Conservation (phyloP, 1,140 invertebrate species). For the Philopotamus ludificatus region DNA sequence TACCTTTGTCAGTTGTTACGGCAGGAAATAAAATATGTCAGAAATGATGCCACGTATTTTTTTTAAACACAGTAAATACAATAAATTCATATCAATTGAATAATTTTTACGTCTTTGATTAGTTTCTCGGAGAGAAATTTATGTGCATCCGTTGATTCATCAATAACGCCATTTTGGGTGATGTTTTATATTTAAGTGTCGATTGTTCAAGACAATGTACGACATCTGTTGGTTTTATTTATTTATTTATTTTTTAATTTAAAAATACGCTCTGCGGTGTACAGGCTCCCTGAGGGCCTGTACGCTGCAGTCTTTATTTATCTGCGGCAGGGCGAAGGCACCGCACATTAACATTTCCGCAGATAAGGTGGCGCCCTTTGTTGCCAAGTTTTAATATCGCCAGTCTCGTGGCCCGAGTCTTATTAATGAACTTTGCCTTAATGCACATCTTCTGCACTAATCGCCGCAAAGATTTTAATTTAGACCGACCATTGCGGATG, state of each 20-base stretch:
- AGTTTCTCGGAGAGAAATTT: too few species aligned
- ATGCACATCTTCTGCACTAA: not conserved
- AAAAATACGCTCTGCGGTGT: not conserved
- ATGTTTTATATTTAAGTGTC: not conserved
- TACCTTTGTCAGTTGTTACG: not conserved
- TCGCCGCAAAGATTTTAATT: not conserved
- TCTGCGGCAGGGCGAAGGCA: not conserved
- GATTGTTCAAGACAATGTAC: not conserved
- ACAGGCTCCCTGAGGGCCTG: not conserved
- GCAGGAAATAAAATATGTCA: too few species aligned
- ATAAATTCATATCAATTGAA: too few species aligned
- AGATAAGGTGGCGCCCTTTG: slow-evolving; percentile 10
- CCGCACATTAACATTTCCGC: slow-evolving; percentile 6
- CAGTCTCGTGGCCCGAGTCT: not conserved
- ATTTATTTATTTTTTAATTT: not conserved
- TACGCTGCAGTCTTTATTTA: not conserved
- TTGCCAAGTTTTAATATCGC: slow-evolving; percentile 9
- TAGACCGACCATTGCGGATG: not conserved
- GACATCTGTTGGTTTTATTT: not conserved
- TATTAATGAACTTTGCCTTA: not conserved
- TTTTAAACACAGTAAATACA: too few species aligned
- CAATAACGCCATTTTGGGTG: too few species aligned
- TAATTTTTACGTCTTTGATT: too few species aligned
- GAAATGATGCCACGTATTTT: too few species aligned
- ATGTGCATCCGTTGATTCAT: too few species aligned